Percentiles rank a stretch among this genome's conserved stretches.
Conservation (phyloP, 2,113 vertebrate genomes). For the Pitta sordida region DNA sequence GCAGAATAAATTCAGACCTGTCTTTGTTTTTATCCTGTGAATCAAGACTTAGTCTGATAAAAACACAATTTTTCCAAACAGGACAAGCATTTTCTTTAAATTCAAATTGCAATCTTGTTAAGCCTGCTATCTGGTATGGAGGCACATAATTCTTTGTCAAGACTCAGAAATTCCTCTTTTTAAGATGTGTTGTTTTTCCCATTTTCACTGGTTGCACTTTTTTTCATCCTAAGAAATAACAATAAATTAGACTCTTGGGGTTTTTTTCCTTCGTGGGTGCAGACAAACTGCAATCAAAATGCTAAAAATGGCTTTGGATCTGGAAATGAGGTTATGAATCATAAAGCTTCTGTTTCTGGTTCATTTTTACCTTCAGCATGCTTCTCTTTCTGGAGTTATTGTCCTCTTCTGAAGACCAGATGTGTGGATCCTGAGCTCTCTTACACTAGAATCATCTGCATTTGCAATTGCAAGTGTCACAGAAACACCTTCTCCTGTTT, state of each 20-base stretch:
- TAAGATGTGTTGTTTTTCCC: neutral
- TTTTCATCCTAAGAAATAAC: neutral
- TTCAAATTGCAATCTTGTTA: neutral
- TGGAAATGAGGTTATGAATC: neutral
- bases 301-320: neutral
- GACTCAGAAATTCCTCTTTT: neutral
- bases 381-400: neutral
- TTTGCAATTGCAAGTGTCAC: neutral
- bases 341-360: neutral
- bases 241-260: neutral
- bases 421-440: neutral
- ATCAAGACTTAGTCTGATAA: neutral
- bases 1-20: neutral
- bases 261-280: neutral
- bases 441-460: constrained; percentile 6
- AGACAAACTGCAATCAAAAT: neutral
- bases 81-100: neutral
- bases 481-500: neutral
- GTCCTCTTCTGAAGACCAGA: constrained; percentile 1
- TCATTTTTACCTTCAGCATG: neutral
- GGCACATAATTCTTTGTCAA: neutral
- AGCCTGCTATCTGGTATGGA: fast-evolving
- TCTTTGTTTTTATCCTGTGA: neutral
- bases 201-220: neutral
- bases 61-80: neutral